Base-by-base conservation (phyloP, 2,113 vertebrate genomes). In the Myiagra hebetior region DNA sequence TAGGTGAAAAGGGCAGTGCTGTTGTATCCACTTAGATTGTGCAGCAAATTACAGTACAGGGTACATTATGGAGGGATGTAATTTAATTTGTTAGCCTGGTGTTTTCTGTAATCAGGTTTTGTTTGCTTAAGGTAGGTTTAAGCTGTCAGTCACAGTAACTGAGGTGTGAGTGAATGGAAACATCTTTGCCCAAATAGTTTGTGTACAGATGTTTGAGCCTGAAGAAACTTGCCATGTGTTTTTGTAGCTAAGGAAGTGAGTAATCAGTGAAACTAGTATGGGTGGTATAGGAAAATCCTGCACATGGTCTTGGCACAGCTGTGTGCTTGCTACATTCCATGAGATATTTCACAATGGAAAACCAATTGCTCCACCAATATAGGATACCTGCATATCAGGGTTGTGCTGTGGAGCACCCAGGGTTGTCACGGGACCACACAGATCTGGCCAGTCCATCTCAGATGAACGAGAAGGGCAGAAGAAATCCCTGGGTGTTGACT, bases 241-340 rank as follows among this genome's bases (percentile, higher is more conserved):
- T 89, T 91, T 77, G 74, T 95, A 93, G 82, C 82, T 92, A 93
- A 97, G 95, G 93, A 97, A 97, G 91, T 97, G 91, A 96, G 87
- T 93, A 94, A 96, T 91, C 84, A 65, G 89, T 89, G 87, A 91
- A 95, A 93, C 89, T 50, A 90, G 77, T 80, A 94, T 88, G 90
- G 91, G 94, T 95, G 94, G 72, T 86, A 90, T 95, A 94, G 93
- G 90, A 96, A 96, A 96, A 95, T 87, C 81, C 33, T 44, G 84
- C 89, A 87, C 78, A 86, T 80, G 73, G 60, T 52, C 76, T 93
- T 96, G 93, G 94, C 92, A 87, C 70, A 73, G 57, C 72, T 82
- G 35, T 20, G 10, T 77, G 52, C 85, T 93, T 87, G 74, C 68
- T 76, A 55, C 78, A 96, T 97, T 95, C 87, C 87, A 73, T 69